A percentile compares a stretch with the other conserved stretches of the same genome.
Evolutionary conservation across 2,888 invertebrate species (phyloP).

Genomic region (Drosophila koepferae): DNA sequence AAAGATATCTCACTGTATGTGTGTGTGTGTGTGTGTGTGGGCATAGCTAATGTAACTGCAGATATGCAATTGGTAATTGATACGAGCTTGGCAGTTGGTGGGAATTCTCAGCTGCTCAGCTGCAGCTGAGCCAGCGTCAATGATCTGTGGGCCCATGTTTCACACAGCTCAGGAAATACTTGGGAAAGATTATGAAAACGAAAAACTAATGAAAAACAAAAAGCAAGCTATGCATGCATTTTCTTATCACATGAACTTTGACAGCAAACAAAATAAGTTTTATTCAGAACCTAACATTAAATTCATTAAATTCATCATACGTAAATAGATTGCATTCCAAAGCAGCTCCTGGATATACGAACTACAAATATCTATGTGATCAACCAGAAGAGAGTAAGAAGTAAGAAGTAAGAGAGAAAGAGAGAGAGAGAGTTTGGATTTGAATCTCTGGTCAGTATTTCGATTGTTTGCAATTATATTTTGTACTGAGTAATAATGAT

Average conservation of each 20-base stretch:
- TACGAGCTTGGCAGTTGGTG: constrained; percentile 16
- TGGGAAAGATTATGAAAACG: background rate
- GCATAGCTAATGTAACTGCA: constrained; percentile 17
- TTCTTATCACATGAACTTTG: background rate
- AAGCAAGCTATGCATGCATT: background rate
- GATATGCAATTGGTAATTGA: constrained; percentile 38
- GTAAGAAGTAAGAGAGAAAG: too few relatives aligned
- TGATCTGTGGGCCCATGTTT: constrained; percentile 1
- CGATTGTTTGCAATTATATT: too few relatives aligned
- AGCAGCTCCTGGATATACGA: too few relatives aligned
- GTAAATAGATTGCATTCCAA: background rate
- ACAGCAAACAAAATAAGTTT: background rate
- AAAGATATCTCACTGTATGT: background rate
- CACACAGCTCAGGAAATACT: constrained; percentile 14
- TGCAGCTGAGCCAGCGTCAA: constrained; percentile 1
- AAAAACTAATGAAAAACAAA: too few relatives aligned
- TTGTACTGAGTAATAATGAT: too few relatives aligned
- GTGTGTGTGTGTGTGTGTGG: constrained; percentile 13
- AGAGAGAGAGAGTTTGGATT: too few relatives aligned
- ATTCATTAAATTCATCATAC: background rate
- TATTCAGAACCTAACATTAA: background rate
- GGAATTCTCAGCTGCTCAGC: constrained; percentile 19
- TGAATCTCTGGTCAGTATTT: too few relatives aligned
- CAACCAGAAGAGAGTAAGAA: too few relatives aligned
- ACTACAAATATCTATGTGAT: too few relatives aligned